Base-by-base conservation (phyloP, 2,113 vertebrate species). In the Percopsis transmontana region DNA sequence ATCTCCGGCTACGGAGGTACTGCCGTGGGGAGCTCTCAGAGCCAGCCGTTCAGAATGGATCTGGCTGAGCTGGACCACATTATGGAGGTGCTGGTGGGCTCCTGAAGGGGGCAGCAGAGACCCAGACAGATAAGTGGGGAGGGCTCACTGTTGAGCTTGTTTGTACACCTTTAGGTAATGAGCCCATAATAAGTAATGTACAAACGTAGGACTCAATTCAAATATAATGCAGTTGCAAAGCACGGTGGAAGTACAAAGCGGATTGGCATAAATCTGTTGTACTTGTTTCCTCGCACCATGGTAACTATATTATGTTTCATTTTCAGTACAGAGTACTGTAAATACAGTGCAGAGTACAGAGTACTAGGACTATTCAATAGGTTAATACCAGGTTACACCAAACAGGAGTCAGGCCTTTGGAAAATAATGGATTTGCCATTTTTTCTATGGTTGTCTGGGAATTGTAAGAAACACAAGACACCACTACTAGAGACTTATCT, bases 81-180 rank as follows among this genome's bases (percentile, higher is more conserved):
- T 77, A 96, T 97, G 95, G 95, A 97, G 89, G 94, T 97, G 83
- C 92, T 96, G 8, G 95, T 97, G 14, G 94, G 95, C 76, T 96
- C 94, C 76, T 96, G 91, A 94, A 50, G 41, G 45, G 82, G 2
- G 18, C 18, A 68, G 65, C 11, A 21, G 12, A 55, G 5, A 3
- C 14, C 10, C 53, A 23, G 24, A 14, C 23, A 24, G 10, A 21
- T 15, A 9, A 11, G n/a, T n/a, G 15, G n/a, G n/a, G 15, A 16
- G 44, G 13, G 13, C 16, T 33, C 27, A 12, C 18, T 14, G 44
- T 55, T 54, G n/a, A n/a, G n/a, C 27, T 18, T 23, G 51, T 56
- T 58, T 68, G 52, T 70, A 70, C 39, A 61, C 56, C 62, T 70
- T 51, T 7, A 44, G 42, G 12, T 44, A 44, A 44, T 44, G 15